These are phyloP conservation scores for Melipona beecheii DNA, from an alignment of 2,888 invertebrate species.

Conservation along the genomic window DNA sequence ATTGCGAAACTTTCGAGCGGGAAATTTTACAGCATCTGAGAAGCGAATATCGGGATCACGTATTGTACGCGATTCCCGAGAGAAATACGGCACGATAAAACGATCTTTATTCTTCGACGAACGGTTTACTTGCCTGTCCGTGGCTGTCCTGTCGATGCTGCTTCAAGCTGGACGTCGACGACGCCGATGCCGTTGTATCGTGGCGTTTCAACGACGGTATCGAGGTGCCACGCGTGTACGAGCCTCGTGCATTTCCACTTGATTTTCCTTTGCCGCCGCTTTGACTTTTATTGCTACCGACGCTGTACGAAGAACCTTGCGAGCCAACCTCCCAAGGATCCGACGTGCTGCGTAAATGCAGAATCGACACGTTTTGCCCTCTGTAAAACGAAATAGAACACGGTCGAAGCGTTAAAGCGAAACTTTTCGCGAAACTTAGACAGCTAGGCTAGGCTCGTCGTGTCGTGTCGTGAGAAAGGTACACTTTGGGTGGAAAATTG, in stretches of 20 bases:
- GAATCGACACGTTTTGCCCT: slow-evolving; percentile 86
- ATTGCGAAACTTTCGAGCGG: neutral
- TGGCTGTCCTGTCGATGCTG: slow-evolving; percentile 76
- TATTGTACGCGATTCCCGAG: neutral
- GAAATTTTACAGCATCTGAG: neutral
- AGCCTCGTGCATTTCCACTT: slow-evolving; percentile 66
- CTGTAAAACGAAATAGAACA: slow-evolving; percentile 80
- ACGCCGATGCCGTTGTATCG: slow-evolving; percentile 70
- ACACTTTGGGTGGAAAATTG: neutral
- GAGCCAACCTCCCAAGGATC: slow-evolving; percentile 86
- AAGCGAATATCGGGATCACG: neutral
- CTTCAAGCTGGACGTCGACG: slow-evolving; percentile 70
- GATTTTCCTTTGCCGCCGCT: slow-evolving; percentile 76
- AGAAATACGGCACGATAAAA: slow-evolving; percentile 3
- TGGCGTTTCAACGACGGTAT: slow-evolving; percentile 78
- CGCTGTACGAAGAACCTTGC: slow-evolving; percentile 78
- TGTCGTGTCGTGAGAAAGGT: neutral
- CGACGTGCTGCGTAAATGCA: slow-evolving; percentile 85
- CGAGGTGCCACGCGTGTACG: slow-evolving; percentile 77
- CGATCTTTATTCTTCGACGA: neutral
- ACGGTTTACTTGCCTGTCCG: slow-evolving; percentile 64
- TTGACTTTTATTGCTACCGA: slow-evolving; percentile 75
- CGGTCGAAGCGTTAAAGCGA: neutral
- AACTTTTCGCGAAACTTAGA: neutral
- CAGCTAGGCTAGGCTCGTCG: neutral